Base-by-base conservation (phyloP, 2,797 vertebrate genomes). In the Bufotes viridis region DNA sequence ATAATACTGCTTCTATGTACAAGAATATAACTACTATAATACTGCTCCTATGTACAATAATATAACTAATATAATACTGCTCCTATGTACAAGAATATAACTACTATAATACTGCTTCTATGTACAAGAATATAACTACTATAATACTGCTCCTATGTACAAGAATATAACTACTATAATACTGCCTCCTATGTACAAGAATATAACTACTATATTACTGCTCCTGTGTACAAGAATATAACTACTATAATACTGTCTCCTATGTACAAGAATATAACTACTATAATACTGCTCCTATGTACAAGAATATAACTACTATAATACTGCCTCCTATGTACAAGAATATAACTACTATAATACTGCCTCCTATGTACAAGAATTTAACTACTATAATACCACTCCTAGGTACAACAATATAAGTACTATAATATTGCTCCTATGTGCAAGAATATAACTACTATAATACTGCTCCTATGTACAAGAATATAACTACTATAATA, bases 111-210 rank as follows among this genome's bases (percentile, higher is more conserved):
- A 70, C 67, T 70, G 24, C 26, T 3, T 26, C 26, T 70, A 70
- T 70, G 24, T 29, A 70, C 67, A 70, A 29, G 26, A 70, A 70
- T 70, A 70, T 29, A 70, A 65, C 20, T 86, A 20, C 20, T 65
- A 0, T 53, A 24, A 55, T 55, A 80, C 24, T 14, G 29, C 79
- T 17, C 67, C 67, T 70, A 70, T 70, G 26, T 70, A 70, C 67
- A 70, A 29, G 67, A 70, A 70, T 70, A 70, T 70, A 70, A 29
- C 67, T 70, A 70, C 67, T 70, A 70, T 70, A 70, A 70, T 70
- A 70, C 24, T 70, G 26, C 67, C 12, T 14, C 67, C 63, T 70
- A 29, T 70, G 13, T 70, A 70, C 67, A 70, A 29, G 67, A 70
- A 70, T 70, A 70, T 70, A 70, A 70, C 67, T 70, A 70, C 67